Conservation (phyloP, 2,113 vertebrate genomes). For the Rhizomys pruinosus region DNA sequence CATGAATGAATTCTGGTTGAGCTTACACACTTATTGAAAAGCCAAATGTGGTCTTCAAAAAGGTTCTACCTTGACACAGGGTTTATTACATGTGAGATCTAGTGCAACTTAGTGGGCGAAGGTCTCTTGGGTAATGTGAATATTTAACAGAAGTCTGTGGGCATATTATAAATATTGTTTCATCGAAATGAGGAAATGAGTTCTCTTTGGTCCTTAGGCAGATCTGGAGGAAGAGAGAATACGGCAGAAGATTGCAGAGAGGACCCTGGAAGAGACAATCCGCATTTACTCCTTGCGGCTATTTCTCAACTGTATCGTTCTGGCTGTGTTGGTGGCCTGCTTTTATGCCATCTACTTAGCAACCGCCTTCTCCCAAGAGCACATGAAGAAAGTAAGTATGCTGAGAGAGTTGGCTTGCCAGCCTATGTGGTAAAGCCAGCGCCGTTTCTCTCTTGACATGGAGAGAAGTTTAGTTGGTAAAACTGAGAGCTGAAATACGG, state of each 20-base stretch:
- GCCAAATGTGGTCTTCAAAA: not conserved
- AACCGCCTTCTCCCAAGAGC: slow-evolving; percentile 92
- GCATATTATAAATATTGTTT: too few species aligned
- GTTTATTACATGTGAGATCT: not conserved
- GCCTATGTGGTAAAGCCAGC: not conserved
- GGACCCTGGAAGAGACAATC: slow-evolving; percentile 89
- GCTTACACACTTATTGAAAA: slow-evolving; percentile 3
- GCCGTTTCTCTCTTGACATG: not conserved
- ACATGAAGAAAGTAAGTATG: slow-evolving; percentile 84
- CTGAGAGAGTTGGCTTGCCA: fast-evolving
- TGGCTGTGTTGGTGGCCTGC: slow-evolving; percentile 89
- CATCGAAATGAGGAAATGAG: slow-evolving; percentile 77
- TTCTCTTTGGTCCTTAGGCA: slow-evolving; percentile 85
- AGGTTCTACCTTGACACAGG: not conserved
- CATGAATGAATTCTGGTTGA: not conserved
- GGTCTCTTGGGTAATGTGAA: not conserved
- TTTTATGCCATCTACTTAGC: slow-evolving; percentile 95
- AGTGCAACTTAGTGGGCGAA: not conserved
- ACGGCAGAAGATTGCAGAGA: slow-evolving; percentile 91
- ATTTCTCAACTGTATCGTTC: slow-evolving; percentile 91
- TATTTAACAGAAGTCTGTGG: not conserved
- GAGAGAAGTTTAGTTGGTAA: not conserved
- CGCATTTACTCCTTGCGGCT: slow-evolving; percentile 92
- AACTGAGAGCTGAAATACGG: not conserved
- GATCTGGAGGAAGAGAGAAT: slow-evolving; percentile 95